Conservation (phyloP, 2,797 vertebrate genomes). For the Bovichtus diacanthus region DNA sequence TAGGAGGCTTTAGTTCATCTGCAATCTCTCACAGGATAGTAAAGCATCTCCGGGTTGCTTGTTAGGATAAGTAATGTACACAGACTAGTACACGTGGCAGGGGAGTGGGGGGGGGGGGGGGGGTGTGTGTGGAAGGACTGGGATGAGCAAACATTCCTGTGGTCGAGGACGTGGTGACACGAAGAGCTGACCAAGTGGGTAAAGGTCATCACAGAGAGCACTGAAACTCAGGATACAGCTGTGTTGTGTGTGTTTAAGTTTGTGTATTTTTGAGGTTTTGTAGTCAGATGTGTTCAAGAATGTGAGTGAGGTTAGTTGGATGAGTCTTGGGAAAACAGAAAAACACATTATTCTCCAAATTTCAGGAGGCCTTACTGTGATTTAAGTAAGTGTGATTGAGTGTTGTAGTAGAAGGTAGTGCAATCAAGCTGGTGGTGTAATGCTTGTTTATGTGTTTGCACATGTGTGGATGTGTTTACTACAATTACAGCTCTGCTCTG, state of each 20-base stretch:
- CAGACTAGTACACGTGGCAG: conserved; percentile 48
- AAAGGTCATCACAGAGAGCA: conserved; percentile 57
- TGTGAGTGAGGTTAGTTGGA: background rate
- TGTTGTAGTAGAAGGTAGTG: background rate
- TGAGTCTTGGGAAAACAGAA: background rate
- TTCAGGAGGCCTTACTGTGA: background rate
- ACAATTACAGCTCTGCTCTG: conserved; percentile 32
- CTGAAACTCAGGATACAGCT: conserved; percentile 6
- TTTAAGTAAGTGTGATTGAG: conserved; percentile 5
- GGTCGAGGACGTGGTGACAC: conserved; percentile 40
- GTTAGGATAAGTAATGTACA: conserved; percentile 35
- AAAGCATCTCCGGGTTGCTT: conserved; percentile 12
- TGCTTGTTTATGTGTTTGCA: conserved; percentile 40
- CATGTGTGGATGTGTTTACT: conserved; percentile 30
- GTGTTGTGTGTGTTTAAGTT: background rate
- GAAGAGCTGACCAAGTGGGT: conserved; percentile 31
- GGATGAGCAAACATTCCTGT: conserved; percentile 66
- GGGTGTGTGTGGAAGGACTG: background rate
- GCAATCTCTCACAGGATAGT: conserved; percentile 16
- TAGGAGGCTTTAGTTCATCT: conserved; percentile 33
- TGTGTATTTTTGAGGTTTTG: background rate
- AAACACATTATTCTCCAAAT: conserved; percentile 8
- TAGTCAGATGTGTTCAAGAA: background rate
- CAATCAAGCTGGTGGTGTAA: conserved; percentile 33
- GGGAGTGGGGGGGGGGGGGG: background rate